Evolutionary conservation across 2,113 vertebrate genomes (phyloP), one percentile per base, ranked within the genome.

Genomic region (Tragulus kanchil): DNA sequence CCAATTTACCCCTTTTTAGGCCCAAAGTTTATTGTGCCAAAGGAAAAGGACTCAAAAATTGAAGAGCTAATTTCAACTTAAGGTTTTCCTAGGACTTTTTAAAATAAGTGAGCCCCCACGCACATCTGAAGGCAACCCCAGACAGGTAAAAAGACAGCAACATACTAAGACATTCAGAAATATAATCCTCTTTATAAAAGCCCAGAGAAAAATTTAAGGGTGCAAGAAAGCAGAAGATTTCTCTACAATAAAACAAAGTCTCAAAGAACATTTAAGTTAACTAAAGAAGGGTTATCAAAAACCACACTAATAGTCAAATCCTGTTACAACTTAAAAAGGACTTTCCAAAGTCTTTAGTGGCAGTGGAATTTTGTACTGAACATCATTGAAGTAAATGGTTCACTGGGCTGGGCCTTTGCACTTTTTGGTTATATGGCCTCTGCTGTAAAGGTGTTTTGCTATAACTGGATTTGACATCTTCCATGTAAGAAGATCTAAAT

Each of bases 401-500:
- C 97, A 96, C 97, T 98, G 97, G 95, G 94, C 89, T 97, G 97
- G 96, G 97, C 97, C 97, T 98, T 98, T 97, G 96, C 96, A 97
- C 87, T 93, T 98, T 98, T 98, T 94, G 97, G 97, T 97, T 98
- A 98, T 97, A 98, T 98, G 97, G 97, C 92, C 97, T 98, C 97
- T 97, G 96, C 94, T 95, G 95, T 97, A 98, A 98, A 97, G 96
- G 97, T 97, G 97, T 98, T 97, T 98, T 97, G 97, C 97, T 97
- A 97, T 98, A 98, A 97, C 97, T 98, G 97, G 97, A 97, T 98
- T 98, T 98, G 97, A 97, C 96, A 97, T 98, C 97, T 96, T 98
- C 97, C 97, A 98, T 97, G 97, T 96, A 98, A 96, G 96, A 97
- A 97, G 96, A 97, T 98, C 97, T 98, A 97, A 98, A 98, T 90